Percentiles rank a stretch among this genome's conserved stretches.
Evolutionary conservation across 2,797 vertebrate species (phyloP).

Genomic region (Phrynocephalus guinanensis): DNA sequence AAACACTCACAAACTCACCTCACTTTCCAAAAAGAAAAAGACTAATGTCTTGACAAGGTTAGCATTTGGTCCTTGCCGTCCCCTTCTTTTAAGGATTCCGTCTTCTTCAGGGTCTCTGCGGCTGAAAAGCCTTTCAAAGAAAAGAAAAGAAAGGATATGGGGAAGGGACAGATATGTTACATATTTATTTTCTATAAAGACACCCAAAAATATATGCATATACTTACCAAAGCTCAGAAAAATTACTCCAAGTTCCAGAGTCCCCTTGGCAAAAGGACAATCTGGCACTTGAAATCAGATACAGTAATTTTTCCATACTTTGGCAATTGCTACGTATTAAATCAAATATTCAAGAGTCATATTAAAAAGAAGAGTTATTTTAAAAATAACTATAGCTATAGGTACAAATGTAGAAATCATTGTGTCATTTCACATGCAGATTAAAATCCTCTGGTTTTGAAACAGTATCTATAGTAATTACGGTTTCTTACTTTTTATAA

Average conservation of each 20-base stretch:
- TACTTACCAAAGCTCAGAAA: neutral
- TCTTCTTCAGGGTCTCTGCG: constrained; percentile 96
- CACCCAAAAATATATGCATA: neutral
- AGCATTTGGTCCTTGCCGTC: constrained; percentile 95
- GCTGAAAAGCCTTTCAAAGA: constrained; percentile 88
- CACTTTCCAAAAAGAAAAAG: constrained; percentile 98
- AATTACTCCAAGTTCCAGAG: no score
- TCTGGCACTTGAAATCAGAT: no score
- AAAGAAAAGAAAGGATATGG: neutral
- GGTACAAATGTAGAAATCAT: no score
- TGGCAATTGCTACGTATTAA: neutral
- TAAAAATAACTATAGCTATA: neutral
- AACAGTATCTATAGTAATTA: neutral
- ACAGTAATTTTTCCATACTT: no score
- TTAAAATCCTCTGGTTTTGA: neutral
- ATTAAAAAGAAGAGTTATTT: constrained; percentile 32
- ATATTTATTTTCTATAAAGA: neutral
- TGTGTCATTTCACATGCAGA: no score
- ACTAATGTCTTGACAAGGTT: constrained; percentile 98
- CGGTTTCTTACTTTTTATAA: constrained; percentile 92
- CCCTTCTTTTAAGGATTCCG: constrained; percentile 93
- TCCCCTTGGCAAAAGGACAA: no score
- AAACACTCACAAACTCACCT: constrained; percentile 80
- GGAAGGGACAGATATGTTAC: neutral
- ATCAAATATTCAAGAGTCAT: neutral